Conservation (phyloP, 1,140 invertebrate genomes). For the Daktulosphaira vitifoliae region DNA sequence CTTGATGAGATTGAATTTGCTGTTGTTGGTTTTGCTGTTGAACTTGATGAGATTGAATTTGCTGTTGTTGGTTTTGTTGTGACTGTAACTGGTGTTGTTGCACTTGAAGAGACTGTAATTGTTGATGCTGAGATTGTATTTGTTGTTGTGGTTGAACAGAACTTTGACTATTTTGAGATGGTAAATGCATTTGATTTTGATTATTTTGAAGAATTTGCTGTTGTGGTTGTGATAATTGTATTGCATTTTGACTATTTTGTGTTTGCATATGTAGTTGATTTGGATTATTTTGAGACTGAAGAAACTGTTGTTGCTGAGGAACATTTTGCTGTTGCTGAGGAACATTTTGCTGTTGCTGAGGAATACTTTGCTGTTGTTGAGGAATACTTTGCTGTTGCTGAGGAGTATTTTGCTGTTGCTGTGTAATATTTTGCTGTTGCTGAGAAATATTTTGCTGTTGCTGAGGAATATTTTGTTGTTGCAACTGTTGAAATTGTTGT, state of each 20-base stretch:
- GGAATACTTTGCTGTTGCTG: conserved; percentile 39
- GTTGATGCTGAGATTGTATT: conserved; percentile 30
- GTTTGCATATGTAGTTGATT: neutral
- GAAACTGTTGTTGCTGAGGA: conserved; percentile 35
- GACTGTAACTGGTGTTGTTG: conserved; percentile 47
- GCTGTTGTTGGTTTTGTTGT: conserved; percentile 46
- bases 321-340: conserved; percentile 32
- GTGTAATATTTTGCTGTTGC: conserved; percentile 34
- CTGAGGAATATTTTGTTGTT: conserved; percentile 33
- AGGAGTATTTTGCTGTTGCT: conserved; percentile 33
- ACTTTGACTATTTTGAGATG: conserved; percentile 29
- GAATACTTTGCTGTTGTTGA: conserved; percentile 32
- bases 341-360: conserved; percentile 32
- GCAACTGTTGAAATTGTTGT: conserved; percentile 38
- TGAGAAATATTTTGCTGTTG: conserved; percentile 33
- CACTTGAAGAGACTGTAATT: conserved; percentile 40
- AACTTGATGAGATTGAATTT: conserved; percentile 32
- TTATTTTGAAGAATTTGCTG: conserved; percentile 34
- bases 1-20: conserved; percentile 42
- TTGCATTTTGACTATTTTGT: conserved; percentile 21
- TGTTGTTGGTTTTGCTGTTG: conserved; percentile 43
- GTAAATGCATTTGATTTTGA: conserved; percentile 35
- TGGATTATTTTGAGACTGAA: too few relatives aligned
- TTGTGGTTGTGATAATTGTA: neutral
- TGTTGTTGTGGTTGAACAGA: conserved; percentile 13